These are phyloP conservation scores for Drosophila nannoptera DNA, from an alignment of 1,140 invertebrate species.

Conservation along the genomic window DNA sequence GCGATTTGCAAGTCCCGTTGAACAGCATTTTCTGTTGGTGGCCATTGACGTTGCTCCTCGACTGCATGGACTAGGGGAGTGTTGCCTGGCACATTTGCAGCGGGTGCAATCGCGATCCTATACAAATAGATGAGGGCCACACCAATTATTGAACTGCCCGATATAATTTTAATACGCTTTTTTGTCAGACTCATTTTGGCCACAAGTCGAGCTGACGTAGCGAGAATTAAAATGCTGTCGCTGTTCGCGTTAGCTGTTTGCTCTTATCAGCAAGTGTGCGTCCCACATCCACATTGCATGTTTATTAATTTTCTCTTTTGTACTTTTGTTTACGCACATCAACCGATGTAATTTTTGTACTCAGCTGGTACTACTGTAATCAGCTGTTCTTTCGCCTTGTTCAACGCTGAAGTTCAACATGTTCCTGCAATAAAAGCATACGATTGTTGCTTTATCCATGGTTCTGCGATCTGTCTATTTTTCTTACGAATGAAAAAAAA, in stretches of 20 bases:
- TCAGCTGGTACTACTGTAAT: background rate
- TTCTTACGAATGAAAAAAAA: no score
- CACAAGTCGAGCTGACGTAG: slow-evolving; percentile 7
- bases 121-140: slow-evolving; percentile 56
- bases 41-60: slow-evolving; percentile 50
- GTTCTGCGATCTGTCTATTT: no score
- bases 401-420: slow-evolving; percentile 9
- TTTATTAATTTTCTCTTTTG: slow-evolving; percentile 11
- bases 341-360: slow-evolving; percentile 28
- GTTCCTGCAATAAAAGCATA: background rate
- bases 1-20: slow-evolving; percentile 53
- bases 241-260: slow-evolving; percentile 18
- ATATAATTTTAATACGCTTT: slow-evolving; percentile 65
- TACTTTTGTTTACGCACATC: slow-evolving; percentile 35
- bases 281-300: slow-evolving; percentile 42
- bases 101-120: slow-evolving; percentile 23
- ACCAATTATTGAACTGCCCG: slow-evolving; percentile 20
- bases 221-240: slow-evolving; percentile 22
- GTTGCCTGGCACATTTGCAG: background rate
- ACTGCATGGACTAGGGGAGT: slow-evolving; percentile 1
- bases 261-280: slow-evolving; percentile 41
- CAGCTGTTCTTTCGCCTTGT: slow-evolving; percentile 27
- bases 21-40: slow-evolving; percentile 52
- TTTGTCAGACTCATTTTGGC: slow-evolving; percentile 57
- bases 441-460: no score